Conservation (phyloP, 1,140 invertebrate species). For the Oncopodura yosiiana region DNA sequence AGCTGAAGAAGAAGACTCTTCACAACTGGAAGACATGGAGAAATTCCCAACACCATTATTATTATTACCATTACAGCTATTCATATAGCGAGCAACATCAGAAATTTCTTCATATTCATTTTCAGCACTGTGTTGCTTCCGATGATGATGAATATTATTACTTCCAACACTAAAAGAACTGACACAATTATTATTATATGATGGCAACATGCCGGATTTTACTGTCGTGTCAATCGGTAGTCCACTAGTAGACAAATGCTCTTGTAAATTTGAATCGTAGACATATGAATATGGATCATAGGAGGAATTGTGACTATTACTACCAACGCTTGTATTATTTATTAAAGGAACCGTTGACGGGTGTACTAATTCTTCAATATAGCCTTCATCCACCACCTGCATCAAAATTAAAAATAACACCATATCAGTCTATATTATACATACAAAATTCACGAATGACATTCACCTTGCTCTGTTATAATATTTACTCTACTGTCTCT, state of each 20-base stretch:
- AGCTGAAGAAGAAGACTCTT: neutral
- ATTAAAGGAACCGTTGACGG: neutral
- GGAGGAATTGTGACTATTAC: neutral
- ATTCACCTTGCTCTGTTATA: no score
- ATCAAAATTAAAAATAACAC: neutral
- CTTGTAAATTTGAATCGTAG: slow-evolving; percentile 29
- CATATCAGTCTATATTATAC: no score
- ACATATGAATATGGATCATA: slow-evolving; percentile 35
- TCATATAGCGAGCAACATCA: slow-evolving; percentile 34
- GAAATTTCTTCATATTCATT: slow-evolving; percentile 35
- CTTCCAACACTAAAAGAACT: neutral
- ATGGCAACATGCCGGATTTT: neutral
- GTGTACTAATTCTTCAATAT: slow-evolving; percentile 35
- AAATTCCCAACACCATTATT: neutral
- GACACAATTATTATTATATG: neutral
- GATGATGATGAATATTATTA: neutral
- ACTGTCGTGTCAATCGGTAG: neutral
- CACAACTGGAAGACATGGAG: neutral
- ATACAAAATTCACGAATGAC: no score
- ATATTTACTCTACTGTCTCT: no score
- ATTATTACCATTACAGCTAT: neutral
- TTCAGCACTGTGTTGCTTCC: slow-evolving; percentile 8
- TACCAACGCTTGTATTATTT: neutral
- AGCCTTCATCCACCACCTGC: slow-evolving; percentile 34
- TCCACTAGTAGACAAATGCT: slow-evolving; percentile 5